Evolutionary conservation across 2,113 vertebrate genomes (phyloP).

Genomic region (Scalopus aquaticus): DNA sequence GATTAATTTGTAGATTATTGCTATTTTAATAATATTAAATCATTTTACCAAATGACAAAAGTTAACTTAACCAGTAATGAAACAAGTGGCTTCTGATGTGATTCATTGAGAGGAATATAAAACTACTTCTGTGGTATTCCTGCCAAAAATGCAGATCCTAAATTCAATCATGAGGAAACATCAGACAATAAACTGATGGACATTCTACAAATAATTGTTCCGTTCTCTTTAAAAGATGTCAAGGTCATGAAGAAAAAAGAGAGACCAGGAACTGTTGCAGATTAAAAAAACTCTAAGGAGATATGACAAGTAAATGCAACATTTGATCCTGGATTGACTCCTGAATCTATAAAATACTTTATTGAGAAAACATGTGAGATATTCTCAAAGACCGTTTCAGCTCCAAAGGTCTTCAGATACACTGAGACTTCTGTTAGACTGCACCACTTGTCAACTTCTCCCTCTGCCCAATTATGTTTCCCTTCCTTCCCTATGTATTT

Average conservation of each 20-base stretch:
- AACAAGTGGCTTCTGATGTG: neutral
- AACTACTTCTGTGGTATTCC: neutral
- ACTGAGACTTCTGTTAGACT: neutral
- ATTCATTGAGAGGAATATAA: neutral
- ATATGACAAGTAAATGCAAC: neutral
- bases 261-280: neutral
- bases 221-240: neutral
- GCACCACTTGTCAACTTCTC: neutral
- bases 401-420: neutral
- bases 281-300: neutral
- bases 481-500: neutral
- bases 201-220: neutral
- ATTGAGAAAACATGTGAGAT: too few species aligned
- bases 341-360: neutral
- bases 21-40: neutral
- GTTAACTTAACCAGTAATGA: neutral
- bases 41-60: neutral
- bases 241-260: neutral
- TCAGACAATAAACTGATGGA: neutral
- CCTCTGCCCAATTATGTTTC: neutral
- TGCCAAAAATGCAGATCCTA: neutral
- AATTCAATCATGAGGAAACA: neutral
- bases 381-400: neutral
- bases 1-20: neutral
- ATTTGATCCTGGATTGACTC: neutral